These are phyloP conservation scores for Steinernema khuongi DNA, from an alignment of 1,140 invertebrate species.

Conservation along the genomic window DNA sequence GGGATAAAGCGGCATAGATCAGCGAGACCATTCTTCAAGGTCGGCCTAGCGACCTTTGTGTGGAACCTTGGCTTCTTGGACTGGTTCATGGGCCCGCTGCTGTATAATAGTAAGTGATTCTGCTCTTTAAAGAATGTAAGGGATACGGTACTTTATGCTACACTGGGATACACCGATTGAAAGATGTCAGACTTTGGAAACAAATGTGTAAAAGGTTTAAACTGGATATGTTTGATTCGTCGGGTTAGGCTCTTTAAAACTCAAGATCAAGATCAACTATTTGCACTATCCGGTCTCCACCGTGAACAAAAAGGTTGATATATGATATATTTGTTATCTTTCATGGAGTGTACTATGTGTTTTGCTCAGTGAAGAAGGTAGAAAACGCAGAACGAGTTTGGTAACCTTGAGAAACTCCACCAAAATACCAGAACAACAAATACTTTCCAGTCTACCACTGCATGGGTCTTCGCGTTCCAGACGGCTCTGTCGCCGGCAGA, in stretches of 20 bases:
- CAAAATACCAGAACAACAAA: no score
- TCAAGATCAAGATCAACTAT: no score
- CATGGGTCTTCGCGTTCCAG: constrained; percentile 21
- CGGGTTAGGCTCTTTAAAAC: no score
- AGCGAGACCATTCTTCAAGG: constrained; percentile 4
- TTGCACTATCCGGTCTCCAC: no score
- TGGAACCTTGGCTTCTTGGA: constrained; percentile 27
- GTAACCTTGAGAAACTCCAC: not conserved
- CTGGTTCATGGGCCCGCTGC: constrained; percentile 18
- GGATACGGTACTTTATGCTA: constrained; percentile 6
- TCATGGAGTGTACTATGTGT: no score
- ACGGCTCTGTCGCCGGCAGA: constrained; percentile 21
- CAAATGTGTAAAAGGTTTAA: no score
- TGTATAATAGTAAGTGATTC: constrained; percentile 27
- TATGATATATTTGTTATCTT: no score
- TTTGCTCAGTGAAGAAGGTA: no score
- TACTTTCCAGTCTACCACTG: constrained; percentile 34
- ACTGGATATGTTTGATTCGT: no score
- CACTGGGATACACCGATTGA: no score
- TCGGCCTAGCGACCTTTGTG: not conserved
- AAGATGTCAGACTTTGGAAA: no score
- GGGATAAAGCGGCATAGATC: constrained; percentile 26
- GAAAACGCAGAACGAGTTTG: not conserved
- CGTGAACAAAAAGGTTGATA: no score
- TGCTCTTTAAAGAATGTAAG: not conserved